Evolutionary conservation across 2,113 vertebrate species (phyloP).

Genomic region (Chrysemys picta): DNA sequence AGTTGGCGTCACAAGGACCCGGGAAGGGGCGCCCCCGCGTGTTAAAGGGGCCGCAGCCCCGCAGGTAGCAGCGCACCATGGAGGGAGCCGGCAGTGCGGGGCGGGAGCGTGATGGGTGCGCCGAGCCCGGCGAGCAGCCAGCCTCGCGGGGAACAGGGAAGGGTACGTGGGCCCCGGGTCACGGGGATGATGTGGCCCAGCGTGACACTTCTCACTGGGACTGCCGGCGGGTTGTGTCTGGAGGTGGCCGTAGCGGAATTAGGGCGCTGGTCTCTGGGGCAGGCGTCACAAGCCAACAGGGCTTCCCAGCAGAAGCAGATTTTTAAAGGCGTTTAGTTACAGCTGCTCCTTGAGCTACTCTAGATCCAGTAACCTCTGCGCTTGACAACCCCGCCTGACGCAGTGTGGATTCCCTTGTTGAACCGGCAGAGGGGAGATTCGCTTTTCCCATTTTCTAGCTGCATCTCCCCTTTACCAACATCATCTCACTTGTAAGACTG

Average conservation of each 20-base stretch:
- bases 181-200: too few species aligned
- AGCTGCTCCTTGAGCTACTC: not conserved
- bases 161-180: not conserved
- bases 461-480: not conserved
- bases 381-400: too few species aligned
- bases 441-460: not conserved
- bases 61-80: not conserved
- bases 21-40: not conserved
- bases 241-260: too few species aligned
- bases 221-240: too few species aligned
- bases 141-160: not conserved
- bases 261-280: too few species aligned
- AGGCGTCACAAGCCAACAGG: not conserved
- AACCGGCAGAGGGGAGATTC: not conserved
- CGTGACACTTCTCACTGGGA: too few species aligned
- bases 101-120: not conserved
- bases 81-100: not conserved
- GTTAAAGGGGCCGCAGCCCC: not conserved
- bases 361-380: too few species aligned
- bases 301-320: not conserved
- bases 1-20: not conserved
- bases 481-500: not conserved
- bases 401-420: too few species aligned
- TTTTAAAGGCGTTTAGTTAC: not conserved
- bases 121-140: not conserved